Evolutionary conservation across 92 coral and sea anemone species (phyloP).

Genomic region (Epizoanthus scotinus): DNA sequence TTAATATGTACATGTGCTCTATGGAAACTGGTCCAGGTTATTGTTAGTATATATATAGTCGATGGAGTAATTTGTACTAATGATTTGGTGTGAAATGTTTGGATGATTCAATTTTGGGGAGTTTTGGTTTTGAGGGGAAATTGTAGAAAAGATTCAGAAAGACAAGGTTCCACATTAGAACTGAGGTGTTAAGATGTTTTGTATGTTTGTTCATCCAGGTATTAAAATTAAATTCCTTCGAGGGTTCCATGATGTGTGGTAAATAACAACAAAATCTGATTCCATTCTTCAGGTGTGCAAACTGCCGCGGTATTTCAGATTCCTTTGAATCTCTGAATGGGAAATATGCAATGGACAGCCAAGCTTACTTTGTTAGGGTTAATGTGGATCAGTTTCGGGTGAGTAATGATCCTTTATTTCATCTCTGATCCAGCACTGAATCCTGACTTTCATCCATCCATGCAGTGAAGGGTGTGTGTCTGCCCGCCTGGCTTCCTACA

Average conservation of each 20-base stretch:
- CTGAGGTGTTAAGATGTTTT: too few species aligned
- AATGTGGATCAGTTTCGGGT: slow-evolving; percentile 79
- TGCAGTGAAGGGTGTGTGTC: too few species aligned
- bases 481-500: too few species aligned
- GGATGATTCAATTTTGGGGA: too few species aligned
- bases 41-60: neutral
- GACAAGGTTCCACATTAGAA: too few species aligned
- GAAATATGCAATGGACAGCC: slow-evolving; percentile 73
- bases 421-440: too few species aligned
- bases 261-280: neutral
- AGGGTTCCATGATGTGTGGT: neutral
- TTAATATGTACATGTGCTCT: too few species aligned
- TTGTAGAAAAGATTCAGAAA: too few species aligned
- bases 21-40: too few species aligned
- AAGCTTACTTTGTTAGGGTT: slow-evolving; percentile 72
- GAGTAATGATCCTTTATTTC: neutral
- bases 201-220: too few species aligned
- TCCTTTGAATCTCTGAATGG: slow-evolving; percentile 78
- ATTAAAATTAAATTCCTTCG: too few species aligned
- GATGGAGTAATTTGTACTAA: neutral
- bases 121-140: too few species aligned
- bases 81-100: neutral
- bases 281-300: slow-evolving; percentile 66
- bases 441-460: neutral
- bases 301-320: slow-evolving; percentile 64